These are phyloP conservation scores for Drosophila neonasuta DNA, from an alignment of 2,888 invertebrate species.

Conservation along the genomic window DNA sequence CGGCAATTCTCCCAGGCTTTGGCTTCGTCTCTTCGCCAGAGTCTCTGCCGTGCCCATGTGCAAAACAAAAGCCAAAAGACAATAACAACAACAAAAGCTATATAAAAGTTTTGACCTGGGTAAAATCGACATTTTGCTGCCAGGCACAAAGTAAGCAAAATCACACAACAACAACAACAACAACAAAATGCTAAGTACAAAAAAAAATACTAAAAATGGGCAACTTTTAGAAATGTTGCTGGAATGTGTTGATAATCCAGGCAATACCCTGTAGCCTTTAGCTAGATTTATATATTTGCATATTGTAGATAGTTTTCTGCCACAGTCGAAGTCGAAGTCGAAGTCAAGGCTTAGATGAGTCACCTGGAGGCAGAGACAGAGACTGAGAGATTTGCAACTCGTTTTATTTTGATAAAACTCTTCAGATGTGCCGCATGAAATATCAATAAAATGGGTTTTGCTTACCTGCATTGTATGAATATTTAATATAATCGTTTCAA, in stretches of 20 bases:
- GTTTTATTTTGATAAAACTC: slow-evolving; percentile 7
- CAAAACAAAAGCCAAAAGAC: slow-evolving; percentile 27
- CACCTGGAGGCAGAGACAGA: slow-evolving; percentile 20
- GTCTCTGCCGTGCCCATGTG: slow-evolving; percentile 71
- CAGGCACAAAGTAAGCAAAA: slow-evolving; percentile 48
- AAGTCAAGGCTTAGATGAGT: slow-evolving; percentile 28
- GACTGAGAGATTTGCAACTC: slow-evolving; percentile 6
- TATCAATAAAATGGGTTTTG: not conserved
- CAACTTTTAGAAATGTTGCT: slow-evolving; percentile 25
- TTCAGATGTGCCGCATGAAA: not conserved
- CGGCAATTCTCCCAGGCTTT: slow-evolving; percentile 51
- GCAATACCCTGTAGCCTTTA: slow-evolving; percentile 55
- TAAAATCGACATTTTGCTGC: slow-evolving; percentile 66
- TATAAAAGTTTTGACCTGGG: slow-evolving; percentile 55
- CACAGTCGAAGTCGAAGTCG: not conserved
- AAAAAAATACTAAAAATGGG: slow-evolving; percentile 12
- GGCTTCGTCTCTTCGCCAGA: slow-evolving; percentile 10
- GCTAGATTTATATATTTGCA: slow-evolving; percentile 53
- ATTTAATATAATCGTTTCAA: not conserved
- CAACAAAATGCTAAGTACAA: slow-evolving; percentile 39
- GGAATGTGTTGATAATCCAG: slow-evolving; percentile 58
- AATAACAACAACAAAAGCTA: slow-evolving; percentile 15
- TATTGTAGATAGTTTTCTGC: slow-evolving; percentile 39
- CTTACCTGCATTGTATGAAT: not conserved
- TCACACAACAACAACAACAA: not conserved